Conservation (phyloP, 1,140 invertebrate species). For the Chrysopa pallens region DNA sequence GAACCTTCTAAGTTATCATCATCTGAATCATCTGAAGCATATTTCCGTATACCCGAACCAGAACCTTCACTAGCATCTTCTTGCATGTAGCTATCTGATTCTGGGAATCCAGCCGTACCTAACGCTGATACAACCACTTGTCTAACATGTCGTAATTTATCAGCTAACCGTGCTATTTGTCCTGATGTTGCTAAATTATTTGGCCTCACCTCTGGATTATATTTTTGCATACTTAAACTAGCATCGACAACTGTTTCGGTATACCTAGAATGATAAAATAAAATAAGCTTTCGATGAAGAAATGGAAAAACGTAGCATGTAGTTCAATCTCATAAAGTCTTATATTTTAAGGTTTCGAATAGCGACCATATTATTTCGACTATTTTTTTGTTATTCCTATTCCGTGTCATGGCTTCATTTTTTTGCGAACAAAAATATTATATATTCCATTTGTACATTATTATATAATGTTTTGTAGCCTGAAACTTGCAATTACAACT, state of each 20-base stretch:
- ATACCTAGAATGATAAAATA: slow-evolving; percentile 28
- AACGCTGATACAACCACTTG: slow-evolving; percentile 18
- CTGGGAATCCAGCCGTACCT: slow-evolving; percentile 12
- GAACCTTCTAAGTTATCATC: slow-evolving; percentile 13
- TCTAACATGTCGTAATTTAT: slow-evolving; percentile 42
- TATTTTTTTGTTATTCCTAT: no score
- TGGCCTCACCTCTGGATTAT: slow-evolving; percentile 43
- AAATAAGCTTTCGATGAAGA: no score
- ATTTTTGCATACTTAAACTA: slow-evolving; percentile 37
- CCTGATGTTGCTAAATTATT: slow-evolving; percentile 26
- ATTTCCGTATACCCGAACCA: slow-evolving; percentile 17
- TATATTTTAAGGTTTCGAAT: no score
- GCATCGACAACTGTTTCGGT: slow-evolving; percentile 40
- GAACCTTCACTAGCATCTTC: slow-evolving; percentile 18
- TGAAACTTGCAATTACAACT: no score
- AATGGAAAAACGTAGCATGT: no score
- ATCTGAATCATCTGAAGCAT: slow-evolving; percentile 13
- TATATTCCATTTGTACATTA: no score
- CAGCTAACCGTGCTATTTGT: slow-evolving; percentile 35
- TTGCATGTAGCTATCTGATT: slow-evolving; percentile 16
- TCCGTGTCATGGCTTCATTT: no score
- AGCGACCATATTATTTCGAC: no score
- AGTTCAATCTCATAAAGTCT: no score
- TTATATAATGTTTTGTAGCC: no score
- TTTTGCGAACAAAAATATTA: no score